These are phyloP conservation scores for Matsumurasca onukii DNA, from an alignment of 1,140 invertebrate species.

Conservation along the genomic window DNA sequence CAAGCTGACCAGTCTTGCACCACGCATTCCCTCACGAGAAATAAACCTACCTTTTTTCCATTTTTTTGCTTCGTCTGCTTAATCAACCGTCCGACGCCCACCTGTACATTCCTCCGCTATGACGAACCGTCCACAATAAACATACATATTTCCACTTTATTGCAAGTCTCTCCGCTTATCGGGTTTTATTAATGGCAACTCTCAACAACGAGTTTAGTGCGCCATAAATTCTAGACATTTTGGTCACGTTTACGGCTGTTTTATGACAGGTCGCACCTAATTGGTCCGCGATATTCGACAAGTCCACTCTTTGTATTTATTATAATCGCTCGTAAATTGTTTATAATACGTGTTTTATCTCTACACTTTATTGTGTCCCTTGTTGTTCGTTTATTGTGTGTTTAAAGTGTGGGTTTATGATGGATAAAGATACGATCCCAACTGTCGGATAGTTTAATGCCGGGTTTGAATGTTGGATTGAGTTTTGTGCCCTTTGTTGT, in stretches of 20 bases:
- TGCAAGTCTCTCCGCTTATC: no score
- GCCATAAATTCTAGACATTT: conserved; percentile 16
- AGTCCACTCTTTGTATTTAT: conserved; percentile 11
- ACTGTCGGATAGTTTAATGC: no score
- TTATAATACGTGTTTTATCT: conserved; percentile 3
- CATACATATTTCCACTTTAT: no score
- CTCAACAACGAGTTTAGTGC: neutral
- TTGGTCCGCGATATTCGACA: neutral
- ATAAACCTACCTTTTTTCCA: no score
- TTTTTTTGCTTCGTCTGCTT: no score
- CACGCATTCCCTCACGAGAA: no score
- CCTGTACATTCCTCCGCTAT: no score
- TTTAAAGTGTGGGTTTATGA: neutral
- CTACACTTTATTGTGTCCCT: neutral
- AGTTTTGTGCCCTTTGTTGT: no score
- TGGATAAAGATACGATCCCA: neutral
- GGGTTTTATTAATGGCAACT: conserved; percentile 10
- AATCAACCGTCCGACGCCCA: no score
- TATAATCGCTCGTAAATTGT: conserved; percentile 13
- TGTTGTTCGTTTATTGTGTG: conserved; percentile 5
- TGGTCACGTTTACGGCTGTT: conserved; percentile 8
- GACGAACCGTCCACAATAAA: no score
- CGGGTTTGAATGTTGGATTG: no score
- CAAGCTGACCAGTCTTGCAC: no score
- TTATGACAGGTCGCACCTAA: conserved; percentile 9